Conservation (phyloP, 2,888 invertebrate genomes). For the Syritta pipiens region DNA sequence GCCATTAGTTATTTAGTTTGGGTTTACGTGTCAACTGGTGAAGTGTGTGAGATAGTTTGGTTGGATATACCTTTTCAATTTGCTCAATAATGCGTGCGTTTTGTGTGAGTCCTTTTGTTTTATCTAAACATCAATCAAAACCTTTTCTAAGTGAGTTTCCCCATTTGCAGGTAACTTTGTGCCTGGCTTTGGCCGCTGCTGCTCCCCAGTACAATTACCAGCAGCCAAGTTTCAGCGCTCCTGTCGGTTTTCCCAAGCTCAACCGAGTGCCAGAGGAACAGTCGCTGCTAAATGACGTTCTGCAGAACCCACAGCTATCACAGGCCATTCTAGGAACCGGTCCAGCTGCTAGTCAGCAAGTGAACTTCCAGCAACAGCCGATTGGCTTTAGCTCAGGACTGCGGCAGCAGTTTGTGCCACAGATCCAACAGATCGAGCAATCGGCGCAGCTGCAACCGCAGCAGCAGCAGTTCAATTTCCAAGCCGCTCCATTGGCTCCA, state of each 20-base stretch:
- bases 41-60: slow-evolving; percentile 70
- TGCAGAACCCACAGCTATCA: slow-evolving; percentile 71
- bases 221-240: slow-evolving; percentile 41
- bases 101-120: slow-evolving; percentile 77
- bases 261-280: slow-evolving; percentile 53
- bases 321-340: slow-evolving; percentile 65
- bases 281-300: slow-evolving; percentile 72
- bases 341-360: slow-evolving; percentile 25
- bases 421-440: slow-evolving; percentile 39
- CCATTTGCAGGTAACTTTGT: slow-evolving; percentile 72
- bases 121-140: too few species aligned
- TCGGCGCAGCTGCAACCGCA: slow-evolving; percentile 13
- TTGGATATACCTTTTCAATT: slow-evolving; percentile 31
- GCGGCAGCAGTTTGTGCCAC: slow-evolving; percentile 26
- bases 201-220: slow-evolving; percentile 76
- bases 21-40: slow-evolving; percentile 74
- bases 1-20: slow-evolving; percentile 77
- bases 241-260: slow-evolving; percentile 24
- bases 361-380: slow-evolving; percentile 57
- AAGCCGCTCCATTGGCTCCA: slow-evolving; percentile 52
- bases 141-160: too few species aligned
- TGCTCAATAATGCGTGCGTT: slow-evolving; percentile 74
- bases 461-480: slow-evolving; percentile 36
- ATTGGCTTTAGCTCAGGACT: slow-evolving; percentile 42
- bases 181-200: slow-evolving; percentile 72